Percentiles rank a stretch among this genome's conserved stretches.
phyloP scores from a whole-genome alignment of 2,797 vertebrate species.

The Pseudotriccus pelzelni region DNA sequence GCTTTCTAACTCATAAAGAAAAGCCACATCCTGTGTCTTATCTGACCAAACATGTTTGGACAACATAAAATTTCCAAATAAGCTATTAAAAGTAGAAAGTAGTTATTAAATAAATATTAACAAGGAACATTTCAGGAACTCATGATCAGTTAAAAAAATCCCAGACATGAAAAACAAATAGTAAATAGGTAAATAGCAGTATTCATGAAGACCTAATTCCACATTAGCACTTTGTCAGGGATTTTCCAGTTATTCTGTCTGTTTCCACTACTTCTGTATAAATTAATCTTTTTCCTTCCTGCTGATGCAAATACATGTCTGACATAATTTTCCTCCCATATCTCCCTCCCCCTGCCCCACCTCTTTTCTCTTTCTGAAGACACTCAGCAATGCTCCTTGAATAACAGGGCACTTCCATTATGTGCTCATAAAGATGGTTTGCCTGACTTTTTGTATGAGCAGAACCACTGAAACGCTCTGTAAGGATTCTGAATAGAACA shows the following conservation, averaged over 20 bases:
- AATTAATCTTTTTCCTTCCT: not conserved
- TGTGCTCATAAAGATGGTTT: not conserved
- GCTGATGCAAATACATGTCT: not conserved
- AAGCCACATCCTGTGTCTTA: not conserved
- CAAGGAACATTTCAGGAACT: not conserved
- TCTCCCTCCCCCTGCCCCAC: accelerated
- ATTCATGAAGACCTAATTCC: not conserved
- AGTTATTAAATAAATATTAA: not conserved
- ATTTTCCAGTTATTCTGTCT: not conserved
- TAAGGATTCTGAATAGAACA: not conserved
- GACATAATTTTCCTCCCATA: accelerated
- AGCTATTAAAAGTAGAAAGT: not conserved
- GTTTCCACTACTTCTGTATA: not conserved
- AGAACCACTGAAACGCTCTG: not conserved
- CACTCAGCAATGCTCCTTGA: not conserved
- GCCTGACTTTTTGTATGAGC: not conserved
- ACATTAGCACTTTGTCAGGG: not conserved
- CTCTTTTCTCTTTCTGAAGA: not conserved
- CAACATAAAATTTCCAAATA: not conserved
- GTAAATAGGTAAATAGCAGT: not conserved
- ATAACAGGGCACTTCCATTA: not conserved
- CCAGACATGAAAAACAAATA: not conserved
- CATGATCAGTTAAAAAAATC: not conserved
- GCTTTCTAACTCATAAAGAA: not conserved
- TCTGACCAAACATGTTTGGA: not conserved